phyloP scores from a whole-genome alignment of 2,113 vertebrate species.

The Alces alces region DNA sequence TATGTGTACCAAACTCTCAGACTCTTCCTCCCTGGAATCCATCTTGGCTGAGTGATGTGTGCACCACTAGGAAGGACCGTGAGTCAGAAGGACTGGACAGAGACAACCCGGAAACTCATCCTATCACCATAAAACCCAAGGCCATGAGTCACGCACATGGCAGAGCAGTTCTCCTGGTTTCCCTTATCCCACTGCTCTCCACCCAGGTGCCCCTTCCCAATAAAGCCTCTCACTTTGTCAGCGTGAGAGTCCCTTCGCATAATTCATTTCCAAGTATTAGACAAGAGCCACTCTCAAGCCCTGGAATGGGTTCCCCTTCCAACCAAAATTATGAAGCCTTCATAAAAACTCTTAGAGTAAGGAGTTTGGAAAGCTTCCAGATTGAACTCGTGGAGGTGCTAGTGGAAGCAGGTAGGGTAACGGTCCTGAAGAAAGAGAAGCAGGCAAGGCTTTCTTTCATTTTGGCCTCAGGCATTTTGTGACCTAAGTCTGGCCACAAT shows the following conservation, averaged over 20 bases:
- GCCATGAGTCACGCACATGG: rapidly evolving
- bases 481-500: neutral
- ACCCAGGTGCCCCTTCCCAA: neutral
- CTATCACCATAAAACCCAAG: neutral
- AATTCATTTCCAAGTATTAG: neutral
- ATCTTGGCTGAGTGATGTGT: neutral
- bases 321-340: neutral
- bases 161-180: neutral
- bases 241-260: neutral
- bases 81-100: neutral
- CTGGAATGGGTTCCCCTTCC: neutral
- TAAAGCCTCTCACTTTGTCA: neutral
- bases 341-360: neutral
- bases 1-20: neutral
- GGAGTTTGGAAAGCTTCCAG: neutral
- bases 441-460: neutral
- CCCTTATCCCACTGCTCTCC: neutral
- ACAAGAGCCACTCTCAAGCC: neutral
- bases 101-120: neutral
- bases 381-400: neutral
- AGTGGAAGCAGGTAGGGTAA: neutral
- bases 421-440: neutral
- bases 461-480: neutral
- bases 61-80: neutral
- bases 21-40: neutral